Base-by-base conservation (phyloP, 2,797 vertebrate species). In the Lithobates pipiens region DNA sequence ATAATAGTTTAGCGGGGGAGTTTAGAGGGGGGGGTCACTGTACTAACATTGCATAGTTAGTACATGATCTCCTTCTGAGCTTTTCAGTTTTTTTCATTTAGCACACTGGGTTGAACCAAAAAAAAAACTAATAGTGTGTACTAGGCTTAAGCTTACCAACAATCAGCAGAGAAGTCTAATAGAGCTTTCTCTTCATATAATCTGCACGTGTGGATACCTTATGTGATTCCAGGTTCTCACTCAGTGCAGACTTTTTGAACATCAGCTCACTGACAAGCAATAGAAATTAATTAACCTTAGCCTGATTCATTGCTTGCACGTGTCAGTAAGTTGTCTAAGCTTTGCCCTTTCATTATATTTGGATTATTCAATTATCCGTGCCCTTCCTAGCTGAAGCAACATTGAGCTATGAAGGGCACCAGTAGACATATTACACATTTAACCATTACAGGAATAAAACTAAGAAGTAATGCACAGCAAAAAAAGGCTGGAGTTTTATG, bases 341-440 rank as follows among this genome's bases (percentile, higher is more conserved):
- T 70, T 70, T 71, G 46, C 77, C 44, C 77, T 70, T 80, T 50
- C 77, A 80, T 80, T 70, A 70, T 80, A 70, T 67, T 70, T 70
- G 77, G 77, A 80, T 80, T 70, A 80, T 70, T 70, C 77, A 80
- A 80, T 80, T 54, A 80, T 54, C 77, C 42, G 44, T 80, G 32
- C 23, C 77, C 67, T 80, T 70, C 77, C 29, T 69, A 21, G 18
- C 42, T 29, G 69, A 50, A 70, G 67, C 32, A 80, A 70, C 77
- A 80, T 46, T 72, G 34, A 73, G 79, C 44, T 72, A 73, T 73
- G 79, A 73, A 42, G 69, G 68, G 57, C 32, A 80, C 39, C 27
- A 11, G 25, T 11, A 29, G 25, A 67, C 13, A 29, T 25, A 67
- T 67, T 67, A 67, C 65, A 67, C 65, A 29, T 29, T 67, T 67